These are phyloP conservation scores for Bilobella aurantiaca DNA, from an alignment of 1,140 invertebrate genomes.

Conservation along the genomic window DNA sequence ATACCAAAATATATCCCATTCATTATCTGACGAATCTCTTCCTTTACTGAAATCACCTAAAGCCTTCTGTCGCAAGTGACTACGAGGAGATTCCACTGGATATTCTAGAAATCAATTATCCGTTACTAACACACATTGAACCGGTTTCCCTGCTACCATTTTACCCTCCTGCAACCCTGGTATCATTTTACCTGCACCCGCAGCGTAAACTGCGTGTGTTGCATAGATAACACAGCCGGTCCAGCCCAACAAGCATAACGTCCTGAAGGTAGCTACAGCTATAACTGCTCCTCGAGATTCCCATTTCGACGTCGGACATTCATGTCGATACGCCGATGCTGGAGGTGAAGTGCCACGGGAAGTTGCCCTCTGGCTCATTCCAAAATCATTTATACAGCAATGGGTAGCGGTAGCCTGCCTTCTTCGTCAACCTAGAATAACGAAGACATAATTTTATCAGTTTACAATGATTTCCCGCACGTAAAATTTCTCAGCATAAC, in stretches of 20 bases:
- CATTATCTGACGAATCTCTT: slow-evolving; percentile 45
- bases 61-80: slow-evolving; percentile 6
- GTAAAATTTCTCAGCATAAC: too few relatives aligned
- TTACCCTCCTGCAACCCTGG: too few relatives aligned
- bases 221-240: slow-evolving; percentile 19
- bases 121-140: not conserved
- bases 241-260: slow-evolving; percentile 13
- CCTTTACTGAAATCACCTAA: slow-evolving; percentile 25
- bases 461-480: too few relatives aligned
- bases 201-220: slow-evolving; percentile 25
- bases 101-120: not conserved
- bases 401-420: too few relatives aligned
- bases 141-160: not conserved
- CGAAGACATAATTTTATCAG: too few relatives aligned
- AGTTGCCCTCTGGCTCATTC: not conserved
- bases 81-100: not conserved
- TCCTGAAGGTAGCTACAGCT: not conserved
- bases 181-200: slow-evolving; percentile 29
- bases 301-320: not conserved
- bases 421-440: too few relatives aligned
- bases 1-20: slow-evolving; percentile 46
- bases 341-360: not conserved
- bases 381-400: too few relatives aligned
- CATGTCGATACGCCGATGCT: not conserved
- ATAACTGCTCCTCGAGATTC: not conserved